Evolutionary conservation across 2,113 vertebrate species (phyloP).

Genomic region (Urocolius indicus): DNA sequence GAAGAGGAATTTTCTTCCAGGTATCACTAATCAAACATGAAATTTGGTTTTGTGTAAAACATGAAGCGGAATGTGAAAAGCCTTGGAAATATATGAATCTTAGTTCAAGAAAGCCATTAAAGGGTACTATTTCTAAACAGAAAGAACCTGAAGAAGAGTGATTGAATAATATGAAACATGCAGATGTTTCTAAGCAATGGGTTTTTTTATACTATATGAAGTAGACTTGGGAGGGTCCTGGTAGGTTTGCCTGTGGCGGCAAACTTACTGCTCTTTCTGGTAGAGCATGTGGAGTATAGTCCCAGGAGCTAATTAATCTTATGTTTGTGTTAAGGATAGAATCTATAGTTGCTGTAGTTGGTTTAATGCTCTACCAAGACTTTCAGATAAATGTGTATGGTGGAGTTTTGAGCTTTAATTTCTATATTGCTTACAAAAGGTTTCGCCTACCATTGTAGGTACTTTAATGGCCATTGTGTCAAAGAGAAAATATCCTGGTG

Average conservation of each 20-base stretch:
- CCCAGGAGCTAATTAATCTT: neutral
- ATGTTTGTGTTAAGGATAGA: neutral
- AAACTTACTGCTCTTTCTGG: neutral
- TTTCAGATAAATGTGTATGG: neutral
- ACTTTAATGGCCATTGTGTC: neutral
- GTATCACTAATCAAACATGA: neutral
- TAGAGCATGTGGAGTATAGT: neutral
- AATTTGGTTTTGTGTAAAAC: neutral
- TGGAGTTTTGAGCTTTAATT: neutral
- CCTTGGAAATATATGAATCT: neutral
- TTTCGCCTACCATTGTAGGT: neutral
- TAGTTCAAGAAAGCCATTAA: neutral
- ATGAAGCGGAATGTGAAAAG: neutral
- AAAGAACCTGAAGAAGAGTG: neutral
- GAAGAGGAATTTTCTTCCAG: neutral
- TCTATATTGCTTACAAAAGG: neutral
- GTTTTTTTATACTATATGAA: neutral
- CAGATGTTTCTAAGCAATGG: neutral
- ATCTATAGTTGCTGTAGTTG: neutral
- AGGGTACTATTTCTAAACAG: neutral
- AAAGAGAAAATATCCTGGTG: neutral
- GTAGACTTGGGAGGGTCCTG: neutral
- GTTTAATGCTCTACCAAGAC: neutral
- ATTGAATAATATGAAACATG: neutral
- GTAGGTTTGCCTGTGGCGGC: neutral